Evolutionary conservation across 30 jellyfish, hydroid and myxozoan species (phyloP).

Genomic region (Turritopsis rubra): DNA sequence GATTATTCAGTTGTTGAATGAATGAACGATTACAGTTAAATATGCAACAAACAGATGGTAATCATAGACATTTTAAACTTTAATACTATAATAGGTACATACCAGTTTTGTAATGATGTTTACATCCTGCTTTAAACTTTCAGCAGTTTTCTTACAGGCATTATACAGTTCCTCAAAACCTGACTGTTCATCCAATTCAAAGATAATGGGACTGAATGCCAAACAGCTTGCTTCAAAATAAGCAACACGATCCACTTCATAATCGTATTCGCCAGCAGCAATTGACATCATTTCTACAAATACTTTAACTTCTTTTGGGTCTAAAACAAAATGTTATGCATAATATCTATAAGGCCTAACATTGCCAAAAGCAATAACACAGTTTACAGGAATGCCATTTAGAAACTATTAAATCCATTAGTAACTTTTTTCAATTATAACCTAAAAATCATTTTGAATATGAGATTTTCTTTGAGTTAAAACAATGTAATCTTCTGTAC

Average conservation of each 20-base stretch:
- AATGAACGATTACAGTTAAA: too few species aligned
- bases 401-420: too few species aligned
- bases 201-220: slow-evolving; percentile 51
- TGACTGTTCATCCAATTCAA: slow-evolving; percentile 28
- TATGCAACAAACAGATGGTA: too few species aligned
- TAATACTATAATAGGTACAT: too few species aligned
- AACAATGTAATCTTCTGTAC: too few species aligned
- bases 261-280: slow-evolving; percentile 72
- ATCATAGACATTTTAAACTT: too few species aligned
- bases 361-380: too few species aligned
- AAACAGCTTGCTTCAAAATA: slow-evolving; percentile 51
- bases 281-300: slow-evolving; percentile 63
- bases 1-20: too few species aligned
- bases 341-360: not conserved
- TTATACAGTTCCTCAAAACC: slow-evolving; percentile 41
- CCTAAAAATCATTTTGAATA: too few species aligned
- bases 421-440: too few species aligned
- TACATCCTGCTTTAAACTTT: slow-evolving; percentile 26
- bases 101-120: slow-evolving; percentile 45
- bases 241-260: slow-evolving; percentile 59
- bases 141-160: slow-evolving; percentile 30
- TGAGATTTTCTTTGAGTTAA: too few species aligned
- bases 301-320: slow-evolving; percentile 48
- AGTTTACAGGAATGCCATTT: too few species aligned
- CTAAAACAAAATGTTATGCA: slow-evolving; percentile 25